A percentile compares a stretch with the other conserved stretches of the same genome.
These are phyloP conservation scores for Echinops telfairi DNA, from an alignment of 2,113 vertebrate genomes.

Conservation along the genomic window DNA sequence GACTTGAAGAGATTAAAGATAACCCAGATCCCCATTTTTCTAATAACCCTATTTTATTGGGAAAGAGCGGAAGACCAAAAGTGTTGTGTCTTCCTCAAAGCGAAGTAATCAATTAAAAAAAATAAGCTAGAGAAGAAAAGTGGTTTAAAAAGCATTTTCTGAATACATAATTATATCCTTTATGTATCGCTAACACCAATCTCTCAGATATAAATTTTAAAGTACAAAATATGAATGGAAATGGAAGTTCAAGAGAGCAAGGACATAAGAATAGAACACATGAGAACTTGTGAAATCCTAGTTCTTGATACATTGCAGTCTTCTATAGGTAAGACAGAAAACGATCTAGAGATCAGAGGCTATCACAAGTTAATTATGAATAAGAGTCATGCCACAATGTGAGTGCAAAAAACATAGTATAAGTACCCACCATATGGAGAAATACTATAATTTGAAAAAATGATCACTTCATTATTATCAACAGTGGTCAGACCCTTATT, in stretches of 20 bases:
- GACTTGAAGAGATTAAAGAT: too few species aligned
- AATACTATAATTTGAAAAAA: constrained; percentile 41
- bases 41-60: not conserved
- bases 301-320: not conserved
- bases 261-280: not conserved
- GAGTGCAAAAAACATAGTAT: not conserved
- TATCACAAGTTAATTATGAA: constrained; percentile 29
- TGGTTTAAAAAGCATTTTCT: not conserved
- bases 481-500: constrained; percentile 31
- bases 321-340: constrained; percentile 8
- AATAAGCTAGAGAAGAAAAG: not conserved
- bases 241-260: not conserved
- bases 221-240: not conserved
- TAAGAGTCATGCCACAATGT: not conserved
- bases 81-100: not conserved
- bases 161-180: not conserved
- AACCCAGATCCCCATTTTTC: not conserved
- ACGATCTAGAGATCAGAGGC: not conserved
- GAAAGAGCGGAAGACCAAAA: not conserved
- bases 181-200: not conserved
- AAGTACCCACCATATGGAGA: not conserved
- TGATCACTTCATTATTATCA: constrained; percentile 40
- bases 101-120: not conserved
- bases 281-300: not conserved
- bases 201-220: not conserved